Percentiles rank a stretch among this genome's conserved stretches.
Evolutionary conservation across 2,113 vertebrate species (phyloP).

Genomic region (Tamias sibiricus): DNA sequence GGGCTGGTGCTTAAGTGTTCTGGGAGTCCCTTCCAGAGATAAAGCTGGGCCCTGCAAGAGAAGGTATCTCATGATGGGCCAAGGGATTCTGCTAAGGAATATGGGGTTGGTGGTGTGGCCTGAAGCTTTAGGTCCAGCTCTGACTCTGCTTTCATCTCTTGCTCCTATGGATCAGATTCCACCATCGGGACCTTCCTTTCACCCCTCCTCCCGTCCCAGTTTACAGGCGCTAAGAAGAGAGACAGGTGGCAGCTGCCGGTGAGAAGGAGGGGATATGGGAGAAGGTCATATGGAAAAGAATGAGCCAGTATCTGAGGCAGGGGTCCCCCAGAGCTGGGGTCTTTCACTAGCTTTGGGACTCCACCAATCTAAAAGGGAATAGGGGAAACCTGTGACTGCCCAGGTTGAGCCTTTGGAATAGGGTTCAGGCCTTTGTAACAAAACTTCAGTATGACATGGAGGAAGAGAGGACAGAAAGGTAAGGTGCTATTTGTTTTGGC

Average conservation of each 20-base stretch:
- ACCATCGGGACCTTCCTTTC: constrained; percentile 43
- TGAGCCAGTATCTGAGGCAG: not conserved
- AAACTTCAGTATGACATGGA: not conserved
- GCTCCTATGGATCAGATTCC: constrained; percentile 53
- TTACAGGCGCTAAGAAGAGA: constrained; percentile 71
- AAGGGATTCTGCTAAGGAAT: not conserved
- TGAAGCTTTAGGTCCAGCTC: constrained; percentile 6
- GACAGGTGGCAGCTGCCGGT: constrained; percentile 63
- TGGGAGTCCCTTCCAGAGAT: constrained; percentile 12
- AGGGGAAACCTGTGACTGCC: not conserved
- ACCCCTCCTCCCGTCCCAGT: not conserved
- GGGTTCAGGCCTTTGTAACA: not conserved
- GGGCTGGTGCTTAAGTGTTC: not conserved
- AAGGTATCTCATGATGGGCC: not conserved
- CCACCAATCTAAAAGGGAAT: not conserved
- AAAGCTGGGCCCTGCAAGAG: not conserved
- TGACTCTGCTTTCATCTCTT: constrained; percentile 43
- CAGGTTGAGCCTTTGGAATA: not conserved
- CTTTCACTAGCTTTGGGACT: constrained; percentile 1
- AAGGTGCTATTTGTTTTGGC: not conserved
- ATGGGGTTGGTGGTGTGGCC: not conserved
- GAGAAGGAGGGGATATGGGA: constrained; percentile 25
- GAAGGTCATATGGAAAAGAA: constrained; percentile 12
- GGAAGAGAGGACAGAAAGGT: not conserved
- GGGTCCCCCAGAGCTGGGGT: not conserved